Base-by-base conservation (phyloP, 1,140 invertebrate species). In the Panagrolaimus sp. region DNA sequence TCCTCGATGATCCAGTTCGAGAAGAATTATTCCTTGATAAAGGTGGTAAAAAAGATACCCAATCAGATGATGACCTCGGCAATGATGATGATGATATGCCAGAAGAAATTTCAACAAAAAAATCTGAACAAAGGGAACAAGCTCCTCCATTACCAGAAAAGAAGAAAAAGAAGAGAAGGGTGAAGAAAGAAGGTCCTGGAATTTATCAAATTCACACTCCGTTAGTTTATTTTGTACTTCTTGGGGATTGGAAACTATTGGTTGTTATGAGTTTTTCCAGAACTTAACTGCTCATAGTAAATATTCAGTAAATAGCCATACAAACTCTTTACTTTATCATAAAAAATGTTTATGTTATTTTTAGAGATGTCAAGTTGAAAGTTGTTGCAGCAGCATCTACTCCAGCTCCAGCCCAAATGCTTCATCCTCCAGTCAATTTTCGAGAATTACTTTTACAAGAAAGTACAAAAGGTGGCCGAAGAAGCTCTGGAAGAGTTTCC, bases 91-190 rank as follows among this genome's bases (percentile, higher is more conserved):
- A 58, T 58, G 52, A 58, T 26, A 58, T 58, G 52, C 52, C 52
- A 12, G 52, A 58, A 58, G 52, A 58, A 58, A 28, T 58, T 0
- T 58, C 52, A 21, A 58, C 52, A 58, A 58, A 58, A n/a, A 58
- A 58, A 58, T 21, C 21, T 26, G 52, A 5, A 5, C 52, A 58
- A 14, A 28, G 17, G 17, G 52, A 24, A n/a, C 10, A 21, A 4
- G 52, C 17, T 1, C 46, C 46, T 47, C 52, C 52, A 28, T 28
- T 58, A 12, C 52, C 15, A 14, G 52, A 58, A 26, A 28, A 21
- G 10, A 58, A 58, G 52, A 58, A 58, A 14, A 58, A 58, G 52
- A 58, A 58, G 17, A 21, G 52, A 26, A 21, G 52, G 12, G 17
- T 58, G 10, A 58, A 58, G 17, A 58, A 58, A 28, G 52, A 58